Conservation (phyloP, 1,140 invertebrate genomes). For the Heliothis virescens region DNA sequence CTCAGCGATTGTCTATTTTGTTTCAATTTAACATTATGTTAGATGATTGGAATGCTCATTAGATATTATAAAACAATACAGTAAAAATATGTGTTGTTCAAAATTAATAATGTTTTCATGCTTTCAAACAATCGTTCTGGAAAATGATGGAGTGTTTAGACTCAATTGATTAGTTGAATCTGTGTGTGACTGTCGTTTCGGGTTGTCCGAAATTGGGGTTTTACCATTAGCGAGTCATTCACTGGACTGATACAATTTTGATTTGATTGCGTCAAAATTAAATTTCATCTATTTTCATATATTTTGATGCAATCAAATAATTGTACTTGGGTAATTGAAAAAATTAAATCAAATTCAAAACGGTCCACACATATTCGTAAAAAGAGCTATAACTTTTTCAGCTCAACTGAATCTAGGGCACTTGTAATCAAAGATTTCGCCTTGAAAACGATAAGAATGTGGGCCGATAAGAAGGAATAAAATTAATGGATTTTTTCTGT, state of each 20-base stretch:
- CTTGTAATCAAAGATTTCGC: conserved; percentile 12
- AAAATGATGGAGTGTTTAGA: too few relatives aligned
- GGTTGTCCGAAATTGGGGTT: too few relatives aligned
- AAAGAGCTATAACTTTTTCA: not conserved
- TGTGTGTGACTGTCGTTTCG: too few relatives aligned
- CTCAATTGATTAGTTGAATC: too few relatives aligned
- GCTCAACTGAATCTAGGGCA: conserved; percentile 22
- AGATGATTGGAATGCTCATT: conserved; percentile 38
- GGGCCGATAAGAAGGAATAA: conserved; percentile 6
- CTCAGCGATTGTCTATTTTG: conserved; percentile 29
- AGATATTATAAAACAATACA: conserved; percentile 42
- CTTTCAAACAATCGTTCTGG: not conserved
- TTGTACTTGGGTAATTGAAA: too few relatives aligned
- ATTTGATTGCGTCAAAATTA: too few relatives aligned
- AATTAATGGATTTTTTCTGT: not conserved
- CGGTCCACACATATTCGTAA: too few relatives aligned
- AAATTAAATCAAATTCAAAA: too few relatives aligned
- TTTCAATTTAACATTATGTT: conserved; percentile 39
- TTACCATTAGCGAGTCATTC: too few relatives aligned
- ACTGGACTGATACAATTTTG: too few relatives aligned
- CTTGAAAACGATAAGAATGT: conserved; percentile 26
- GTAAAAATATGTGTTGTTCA: conserved; percentile 5
- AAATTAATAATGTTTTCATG: conserved; percentile 21
- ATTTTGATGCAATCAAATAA: too few relatives aligned
- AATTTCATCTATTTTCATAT: too few relatives aligned